Base-by-base conservation (phyloP, 2,888 invertebrate genomes). In the Tachina lurida region DNA sequence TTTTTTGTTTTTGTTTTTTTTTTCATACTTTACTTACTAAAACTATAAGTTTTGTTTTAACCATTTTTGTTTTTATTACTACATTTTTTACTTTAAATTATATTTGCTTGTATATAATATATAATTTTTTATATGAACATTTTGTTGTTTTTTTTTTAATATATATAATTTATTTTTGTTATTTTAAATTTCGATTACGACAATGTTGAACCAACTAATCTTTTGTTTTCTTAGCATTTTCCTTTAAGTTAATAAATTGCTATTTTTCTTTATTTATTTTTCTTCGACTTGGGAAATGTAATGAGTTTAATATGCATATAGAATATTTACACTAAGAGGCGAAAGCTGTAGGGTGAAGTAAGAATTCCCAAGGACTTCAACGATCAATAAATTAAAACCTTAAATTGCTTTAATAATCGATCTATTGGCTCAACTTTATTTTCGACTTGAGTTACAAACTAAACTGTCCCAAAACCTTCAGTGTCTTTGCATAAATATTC, bases 141-240 rank as follows among this genome's bases (percentile, higher is more conserved):
- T 43, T 67, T 39, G 17, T 45, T 63, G 0, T 41, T 39, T 71
- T 54, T 19, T 49, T 39, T 67, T 10, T 5, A n/a, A 54, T 77
- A 83, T 71, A 75, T 65, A 74, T 68, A 75, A 77, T 76, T 52
- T 67, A 54, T 62, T 63, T 80, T 81, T 52, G 65, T 67, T 79
- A 68, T 70, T 60, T 79, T 75, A 19, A 87, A 88, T 89, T 88
- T 89, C 87, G 87, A 87, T 89, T 88, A 88, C 88, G 88, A 88
- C 89, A 89, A 88, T 89, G 89, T 88, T 87, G 74, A 88, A 88
- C 89, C 89, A 89, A 89, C 88, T 89, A 89, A 88, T 88, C 89
- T 86, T 84, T 83, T 84, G 62, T 79, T 68, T 79, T 81, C 13
- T 45, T 67, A 76, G 75, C 12, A 39, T 88, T 83, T 88, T 84